Evolutionary conservation across 2,888 invertebrate genomes (phyloP).

Genomic region (Cantharis rustica): DNA sequence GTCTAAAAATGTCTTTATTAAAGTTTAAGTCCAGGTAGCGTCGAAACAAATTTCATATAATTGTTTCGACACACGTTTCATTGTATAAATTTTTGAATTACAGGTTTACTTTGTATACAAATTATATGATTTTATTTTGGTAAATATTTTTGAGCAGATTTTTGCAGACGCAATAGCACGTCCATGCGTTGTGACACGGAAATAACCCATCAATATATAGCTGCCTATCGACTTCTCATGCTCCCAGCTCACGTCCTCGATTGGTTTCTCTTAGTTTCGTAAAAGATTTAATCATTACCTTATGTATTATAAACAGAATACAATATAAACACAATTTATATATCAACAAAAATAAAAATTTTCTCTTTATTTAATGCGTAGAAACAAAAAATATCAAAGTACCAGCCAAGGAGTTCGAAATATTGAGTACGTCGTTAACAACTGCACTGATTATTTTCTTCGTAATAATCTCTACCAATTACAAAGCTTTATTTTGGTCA

Average conservation of each 20-base stretch:
- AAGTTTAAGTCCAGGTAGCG: neutral
- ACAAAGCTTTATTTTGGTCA: too few species aligned
- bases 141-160: constrained; percentile 6
- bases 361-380: neutral
- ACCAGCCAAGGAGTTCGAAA: too few species aligned
- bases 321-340: constrained; percentile 10
- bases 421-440: too few species aligned
- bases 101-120: neutral
- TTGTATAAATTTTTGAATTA: neutral
- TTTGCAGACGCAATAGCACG: constrained; percentile 29
- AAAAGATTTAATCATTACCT: constrained; percentile 44
- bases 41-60: neutral
- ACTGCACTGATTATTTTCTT: too few species aligned
- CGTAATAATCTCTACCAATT: too few species aligned
- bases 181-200: constrained; percentile 44
- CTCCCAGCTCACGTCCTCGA: constrained; percentile 50
- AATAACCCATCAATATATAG: constrained; percentile 50
- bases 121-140: neutral
- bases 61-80: neutral
- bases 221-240: constrained; percentile 47
- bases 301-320: constrained; percentile 23
- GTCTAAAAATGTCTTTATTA: constrained; percentile 34
- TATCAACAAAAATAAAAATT: neutral
- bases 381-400: too few species aligned
- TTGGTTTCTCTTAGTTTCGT: constrained; percentile 47